Evolutionary conservation across 1,140 invertebrate genomes (phyloP).

Genomic region (Rhynchophorus ferrugineus): DNA sequence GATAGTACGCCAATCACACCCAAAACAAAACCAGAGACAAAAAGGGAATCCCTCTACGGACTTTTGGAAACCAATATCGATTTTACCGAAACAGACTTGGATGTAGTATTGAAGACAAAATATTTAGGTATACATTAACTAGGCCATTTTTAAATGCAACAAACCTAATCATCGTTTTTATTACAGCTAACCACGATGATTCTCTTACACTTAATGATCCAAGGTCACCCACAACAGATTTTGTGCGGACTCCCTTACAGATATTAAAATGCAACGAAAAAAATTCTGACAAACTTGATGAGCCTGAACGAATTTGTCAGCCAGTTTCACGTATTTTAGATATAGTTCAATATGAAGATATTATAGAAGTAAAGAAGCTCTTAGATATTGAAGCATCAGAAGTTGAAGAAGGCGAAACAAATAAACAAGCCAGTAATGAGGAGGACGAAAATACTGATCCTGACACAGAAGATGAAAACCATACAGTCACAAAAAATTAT

Average conservation of each 20-base stretch:
- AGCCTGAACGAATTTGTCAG: background rate
- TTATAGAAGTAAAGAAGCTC: background rate
- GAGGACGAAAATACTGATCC: background rate
- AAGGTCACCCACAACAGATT: conserved; percentile 22
- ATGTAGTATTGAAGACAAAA: conserved; percentile 22
- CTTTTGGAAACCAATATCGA: conserved; percentile 39
- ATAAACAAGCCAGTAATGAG: background rate
- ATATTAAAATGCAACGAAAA: conserved; percentile 2
- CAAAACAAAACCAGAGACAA: conserved; percentile 15
- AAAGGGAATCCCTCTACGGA: conserved; percentile 34
- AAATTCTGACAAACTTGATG: background rate
- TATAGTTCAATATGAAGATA: too few species aligned
- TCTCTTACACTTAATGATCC: conserved; percentile 12
- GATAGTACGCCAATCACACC: conserved; percentile 23
- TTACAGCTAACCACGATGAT: background rate
- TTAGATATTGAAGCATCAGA: background rate
- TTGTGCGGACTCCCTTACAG: conserved; percentile 19
- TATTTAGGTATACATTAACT: conserved; percentile 11
- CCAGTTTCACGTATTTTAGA: too few species aligned
- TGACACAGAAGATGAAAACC: background rate
- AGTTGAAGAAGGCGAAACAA: background rate
- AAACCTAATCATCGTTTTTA: background rate
- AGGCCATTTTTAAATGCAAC: background rate
- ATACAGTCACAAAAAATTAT: background rate
- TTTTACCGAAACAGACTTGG: conserved; percentile 37